Percentiles rank a stretch among this genome's conserved stretches.
Conservation (phyloP, 2,113 vertebrate genomes). For the Agelaius phoeniceus region DNA sequence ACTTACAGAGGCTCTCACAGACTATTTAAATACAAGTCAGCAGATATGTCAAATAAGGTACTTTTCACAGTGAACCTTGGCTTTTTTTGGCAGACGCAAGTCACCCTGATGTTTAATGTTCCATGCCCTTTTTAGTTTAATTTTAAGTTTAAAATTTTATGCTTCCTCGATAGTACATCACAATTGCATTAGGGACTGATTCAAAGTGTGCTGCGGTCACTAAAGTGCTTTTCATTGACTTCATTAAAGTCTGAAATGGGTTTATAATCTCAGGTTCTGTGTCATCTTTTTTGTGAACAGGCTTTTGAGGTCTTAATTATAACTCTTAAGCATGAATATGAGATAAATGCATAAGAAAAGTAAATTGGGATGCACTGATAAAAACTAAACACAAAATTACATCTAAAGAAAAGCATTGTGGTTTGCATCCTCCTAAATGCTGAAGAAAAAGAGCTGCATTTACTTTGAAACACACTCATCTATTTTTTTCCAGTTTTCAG, state of each 20-base stretch:
- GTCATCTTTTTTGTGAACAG: not conserved
- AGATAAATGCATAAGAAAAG: not conserved
- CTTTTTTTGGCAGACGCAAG: not conserved
- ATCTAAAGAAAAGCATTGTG: not conserved
- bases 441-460: not conserved
- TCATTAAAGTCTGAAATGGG: not conserved
- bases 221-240: not conserved
- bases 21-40: not conserved
- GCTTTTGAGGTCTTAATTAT: not conserved
- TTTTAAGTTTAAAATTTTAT: not conserved
- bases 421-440: not conserved
- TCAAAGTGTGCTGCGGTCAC: not conserved
- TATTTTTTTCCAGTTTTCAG: not conserved
- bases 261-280: not conserved
- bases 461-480: not conserved
- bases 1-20: not conserved
- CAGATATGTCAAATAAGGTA: not conserved
- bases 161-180: not conserved
- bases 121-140: not conserved
- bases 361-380: not conserved
- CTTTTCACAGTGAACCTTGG: not conserved
- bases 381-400: not conserved
- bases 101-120: not conserved
- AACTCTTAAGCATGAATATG: not conserved
- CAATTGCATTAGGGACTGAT: not conserved